Evolutionary conservation across 2,797 vertebrate species (phyloP).

Genomic region (Cirrhinus mrigala): DNA sequence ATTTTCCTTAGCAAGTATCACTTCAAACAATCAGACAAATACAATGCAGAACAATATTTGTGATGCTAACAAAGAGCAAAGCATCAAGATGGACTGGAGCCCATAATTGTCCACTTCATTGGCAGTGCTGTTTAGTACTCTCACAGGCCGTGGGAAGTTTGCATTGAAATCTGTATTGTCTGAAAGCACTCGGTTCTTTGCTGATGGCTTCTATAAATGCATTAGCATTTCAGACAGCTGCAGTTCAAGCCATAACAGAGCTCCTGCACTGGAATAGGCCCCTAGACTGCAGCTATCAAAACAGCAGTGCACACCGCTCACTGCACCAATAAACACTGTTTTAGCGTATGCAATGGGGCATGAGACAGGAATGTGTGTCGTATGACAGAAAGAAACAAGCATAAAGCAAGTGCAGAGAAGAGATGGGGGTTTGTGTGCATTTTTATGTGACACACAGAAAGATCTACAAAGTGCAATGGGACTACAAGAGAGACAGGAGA

Average conservation of each 20-base stretch:
- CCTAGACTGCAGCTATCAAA: slow-evolving; percentile 42
- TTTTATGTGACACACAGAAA: slow-evolving; percentile 29
- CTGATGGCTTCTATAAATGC: slow-evolving; percentile 38
- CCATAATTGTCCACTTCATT: slow-evolving; percentile 30
- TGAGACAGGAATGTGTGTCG: slow-evolving; percentile 31
- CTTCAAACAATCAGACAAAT: background rate
- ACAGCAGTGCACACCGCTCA: slow-evolving; percentile 19
- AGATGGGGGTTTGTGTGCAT: slow-evolving; percentile 1
- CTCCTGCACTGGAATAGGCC: slow-evolving; percentile 18
- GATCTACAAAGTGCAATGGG: slow-evolving; percentile 18
- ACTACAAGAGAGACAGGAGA: slow-evolving; percentile 8
- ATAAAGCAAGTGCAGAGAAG: background rate
- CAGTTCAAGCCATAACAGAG: slow-evolving; percentile 29
- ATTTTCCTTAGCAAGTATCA: background rate
- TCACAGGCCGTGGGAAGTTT: slow-evolving; percentile 14
- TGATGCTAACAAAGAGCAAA: slow-evolving; percentile 2
- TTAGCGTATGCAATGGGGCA: slow-evolving; percentile 1
- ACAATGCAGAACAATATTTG: background rate
- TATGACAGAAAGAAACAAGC: slow-evolving; percentile 28
- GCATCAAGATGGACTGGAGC: background rate
- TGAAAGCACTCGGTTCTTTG: slow-evolving; percentile 24
- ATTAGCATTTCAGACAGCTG: slow-evolving; percentile 43
- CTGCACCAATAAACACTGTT: slow-evolving; percentile 37
- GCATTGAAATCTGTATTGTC: slow-evolving; percentile 38
- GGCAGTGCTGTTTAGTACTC: slow-evolving; percentile 12